Evolutionary conservation across 2,888 invertebrate species (phyloP), one percentile per base, ranked within the genome.

Genomic region (Hyppa rectilinea): DNA sequence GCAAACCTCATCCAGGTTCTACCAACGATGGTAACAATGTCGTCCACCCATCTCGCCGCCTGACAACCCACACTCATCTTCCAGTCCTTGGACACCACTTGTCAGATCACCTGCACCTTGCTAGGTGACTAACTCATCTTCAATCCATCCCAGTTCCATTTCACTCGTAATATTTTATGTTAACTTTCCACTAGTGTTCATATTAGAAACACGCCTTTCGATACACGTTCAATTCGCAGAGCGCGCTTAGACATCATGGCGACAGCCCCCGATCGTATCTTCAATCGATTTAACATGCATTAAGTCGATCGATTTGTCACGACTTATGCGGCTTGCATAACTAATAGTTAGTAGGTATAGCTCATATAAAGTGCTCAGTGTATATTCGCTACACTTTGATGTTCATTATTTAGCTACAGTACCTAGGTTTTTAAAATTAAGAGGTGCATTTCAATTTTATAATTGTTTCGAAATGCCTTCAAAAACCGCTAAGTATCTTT

Each of bases 251-350:
- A 79, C 71, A 71, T 53, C 50, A 17, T 36, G 81, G 77, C 81
- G 81, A 71, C 81, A 56, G 55, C 17, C 26, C 12, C 17, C 43
- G 66, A 81, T 66, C 60, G 62, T 63, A 31, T 56, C 63, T n/a
- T 56, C 52, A 71, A 76, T 81, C 71, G 66, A 78, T 81, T 81
- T 52, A 63, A 56, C 60, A 76, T 66, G 77, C 77, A 70, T 70
- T 62, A 62, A 45, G 63, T 49, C 17, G 36, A 67, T 77, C 20
- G 77, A 81, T 79, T 81, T 49, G 77, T 26, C 60, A 61, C 64
- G 64, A 75, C 17, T 47, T 55, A 40, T 58, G 55, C 12, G 31
- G 55, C 20, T 50, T 52, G 60, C 71, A 38, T 71, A 52, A 14
- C 52, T n/a, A 78, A 63, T 53, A 40, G 38, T 45, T 43, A 34